Evolutionary conservation across 30 jellyfish, hydroid and myxozoan species (phyloP).

Genomic region (Hydractinia symbiolongicarpus): DNA sequence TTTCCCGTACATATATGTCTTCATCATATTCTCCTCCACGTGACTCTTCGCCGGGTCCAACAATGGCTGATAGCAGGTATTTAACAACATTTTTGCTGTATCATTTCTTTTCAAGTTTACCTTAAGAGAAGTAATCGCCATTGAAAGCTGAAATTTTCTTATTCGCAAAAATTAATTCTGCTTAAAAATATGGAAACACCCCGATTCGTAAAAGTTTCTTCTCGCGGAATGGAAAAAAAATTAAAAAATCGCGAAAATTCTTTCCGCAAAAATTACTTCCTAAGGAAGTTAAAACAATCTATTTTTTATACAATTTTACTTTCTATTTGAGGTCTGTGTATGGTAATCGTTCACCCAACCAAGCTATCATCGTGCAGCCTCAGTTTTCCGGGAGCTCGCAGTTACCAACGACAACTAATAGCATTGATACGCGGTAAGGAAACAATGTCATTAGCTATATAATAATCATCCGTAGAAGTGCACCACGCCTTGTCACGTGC

Average conservation of each 20-base stretch:
- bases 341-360: conserved; percentile 3
- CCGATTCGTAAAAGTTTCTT: no score
- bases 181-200: no score
- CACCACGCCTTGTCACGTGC: no score
- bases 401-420: conserved; percentile 3
- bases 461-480: not conserved
- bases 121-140: no score
- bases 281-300: not conserved
- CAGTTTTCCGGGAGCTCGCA: not conserved
- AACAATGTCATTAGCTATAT: not conserved
- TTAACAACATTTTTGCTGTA: not conserved
- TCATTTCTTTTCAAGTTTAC: no score
- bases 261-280: no score
- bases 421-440: not conserved
- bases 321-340: not conserved
- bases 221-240: no score
- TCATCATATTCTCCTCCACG: not conserved
- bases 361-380: not conserved
- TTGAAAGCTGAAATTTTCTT: no score
- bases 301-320: not conserved
- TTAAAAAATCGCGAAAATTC: no score
- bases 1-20: not conserved
- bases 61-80: conserved; percentile 12
- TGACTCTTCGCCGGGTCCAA: not conserved
- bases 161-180: no score